Evolutionary conservation across 2,797 vertebrate genomes (phyloP).

Genomic region (Aphelocoma californica): DNA sequence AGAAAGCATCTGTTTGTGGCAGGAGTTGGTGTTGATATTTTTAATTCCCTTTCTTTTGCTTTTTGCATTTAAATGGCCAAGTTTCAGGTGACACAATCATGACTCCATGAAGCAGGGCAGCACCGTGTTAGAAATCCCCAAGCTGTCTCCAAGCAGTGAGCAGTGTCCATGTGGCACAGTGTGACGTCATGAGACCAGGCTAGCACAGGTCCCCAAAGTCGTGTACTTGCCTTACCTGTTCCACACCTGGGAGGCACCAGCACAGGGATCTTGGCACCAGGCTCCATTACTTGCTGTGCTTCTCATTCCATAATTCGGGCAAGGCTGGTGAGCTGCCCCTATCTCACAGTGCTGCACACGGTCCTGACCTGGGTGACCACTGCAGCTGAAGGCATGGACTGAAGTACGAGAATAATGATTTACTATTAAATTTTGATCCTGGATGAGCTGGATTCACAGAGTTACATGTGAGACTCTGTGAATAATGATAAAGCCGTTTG

Average conservation of each 20-base stretch:
- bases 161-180: background rate
- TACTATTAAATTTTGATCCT: background rate
- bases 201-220: background rate
- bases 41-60: background rate
- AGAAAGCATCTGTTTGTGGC: background rate
- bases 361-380: background rate
- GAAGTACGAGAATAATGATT: background rate
- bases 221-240: background rate
- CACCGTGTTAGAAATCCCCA: background rate
- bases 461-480: background rate
- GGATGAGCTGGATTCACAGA: background rate
- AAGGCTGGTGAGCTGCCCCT: background rate
- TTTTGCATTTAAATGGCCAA: background rate
- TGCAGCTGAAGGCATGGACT: background rate
- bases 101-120: background rate
- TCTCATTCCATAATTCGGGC: fast-evolving
- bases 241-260: background rate
- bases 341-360: fast-evolving
- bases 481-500: background rate
- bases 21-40: background rate
- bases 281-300: background rate
- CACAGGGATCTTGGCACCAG: fast-evolving
- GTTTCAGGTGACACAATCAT: background rate
- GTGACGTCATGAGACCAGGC: background rate
- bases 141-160: background rate